phyloP scores from a whole-genome alignment of 1,140 invertebrate genomes.

The Stenopsyche tienmushanensis region DNA sequence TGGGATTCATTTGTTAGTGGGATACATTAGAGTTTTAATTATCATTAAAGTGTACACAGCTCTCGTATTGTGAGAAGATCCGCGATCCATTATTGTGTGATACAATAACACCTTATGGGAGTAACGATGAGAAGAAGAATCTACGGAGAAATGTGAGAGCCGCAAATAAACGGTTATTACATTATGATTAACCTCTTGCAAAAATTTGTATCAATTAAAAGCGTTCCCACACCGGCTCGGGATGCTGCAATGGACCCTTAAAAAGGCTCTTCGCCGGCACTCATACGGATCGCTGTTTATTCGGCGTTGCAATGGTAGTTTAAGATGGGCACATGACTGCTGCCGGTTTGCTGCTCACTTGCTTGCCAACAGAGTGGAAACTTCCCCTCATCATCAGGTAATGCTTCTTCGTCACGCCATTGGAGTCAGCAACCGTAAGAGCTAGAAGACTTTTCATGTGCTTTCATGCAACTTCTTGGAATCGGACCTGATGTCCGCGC shows the following conservation, averaged over 20 bases:
- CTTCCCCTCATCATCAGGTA: constrained; percentile 17
- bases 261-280: too few relatives aligned
- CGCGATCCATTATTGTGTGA: constrained; percentile 10
- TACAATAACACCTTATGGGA: constrained; percentile 14
- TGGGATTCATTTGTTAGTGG: constrained; percentile 32
- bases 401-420: constrained; percentile 23
- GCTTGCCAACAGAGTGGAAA: constrained; percentile 21
- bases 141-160: neutral
- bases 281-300: neutral
- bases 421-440: neutral
- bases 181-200: neutral
- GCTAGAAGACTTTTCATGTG: too few relatives aligned
- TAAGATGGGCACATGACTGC: constrained; percentile 6
- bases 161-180: neutral
- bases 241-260: too few relatives aligned
- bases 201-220: neutral
- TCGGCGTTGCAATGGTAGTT: neutral
- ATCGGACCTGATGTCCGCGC: too few relatives aligned
- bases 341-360: constrained; percentile 26
- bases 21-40: constrained; percentile 33
- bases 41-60: constrained; percentile 28
- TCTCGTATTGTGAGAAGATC: constrained; percentile 19
- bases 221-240: too few relatives aligned
- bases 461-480: neutral
- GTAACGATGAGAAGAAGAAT: too few relatives aligned